These are phyloP conservation scores for Schizaphis graminum DNA, from an alignment of 2,888 invertebrate genomes.

Conservation along the genomic window DNA sequence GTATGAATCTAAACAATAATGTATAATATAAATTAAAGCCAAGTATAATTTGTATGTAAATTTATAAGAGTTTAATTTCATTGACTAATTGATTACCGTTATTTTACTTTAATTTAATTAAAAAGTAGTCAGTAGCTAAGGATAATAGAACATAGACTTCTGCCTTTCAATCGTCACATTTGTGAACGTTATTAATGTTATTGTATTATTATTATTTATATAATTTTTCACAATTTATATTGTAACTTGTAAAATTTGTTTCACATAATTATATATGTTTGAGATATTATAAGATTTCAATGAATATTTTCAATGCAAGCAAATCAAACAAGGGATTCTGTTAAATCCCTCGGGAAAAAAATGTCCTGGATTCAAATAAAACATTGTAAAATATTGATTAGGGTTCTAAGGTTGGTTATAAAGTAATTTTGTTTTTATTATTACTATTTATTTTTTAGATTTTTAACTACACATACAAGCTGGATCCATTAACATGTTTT, in stretches of 20 bases:
- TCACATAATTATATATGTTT: background rate
- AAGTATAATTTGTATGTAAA: background rate
- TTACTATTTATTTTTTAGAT: background rate
- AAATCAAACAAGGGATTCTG: background rate
- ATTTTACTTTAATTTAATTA: background rate
- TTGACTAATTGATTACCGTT: background rate
- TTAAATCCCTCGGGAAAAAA: background rate
- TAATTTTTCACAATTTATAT: background rate
- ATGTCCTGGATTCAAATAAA: background rate
- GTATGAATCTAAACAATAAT: background rate
- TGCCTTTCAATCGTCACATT: background rate
- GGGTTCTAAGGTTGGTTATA: background rate
- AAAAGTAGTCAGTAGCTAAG: background rate
- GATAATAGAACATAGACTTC: background rate
- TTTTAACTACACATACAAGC: too few relatives aligned
- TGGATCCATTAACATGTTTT: background rate
- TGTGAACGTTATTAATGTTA: background rate
- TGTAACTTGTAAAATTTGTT: background rate
- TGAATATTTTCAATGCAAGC: background rate
- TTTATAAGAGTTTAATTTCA: background rate
- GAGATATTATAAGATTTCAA: background rate
- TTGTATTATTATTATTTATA: too few relatives aligned
- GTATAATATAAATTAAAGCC: background rate
- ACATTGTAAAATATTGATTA: background rate
- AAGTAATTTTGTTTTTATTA: conserved; percentile 6